Evolutionary conservation across 2,113 vertebrate genomes (phyloP).

Genomic region (Talpa occidentalis): DNA sequence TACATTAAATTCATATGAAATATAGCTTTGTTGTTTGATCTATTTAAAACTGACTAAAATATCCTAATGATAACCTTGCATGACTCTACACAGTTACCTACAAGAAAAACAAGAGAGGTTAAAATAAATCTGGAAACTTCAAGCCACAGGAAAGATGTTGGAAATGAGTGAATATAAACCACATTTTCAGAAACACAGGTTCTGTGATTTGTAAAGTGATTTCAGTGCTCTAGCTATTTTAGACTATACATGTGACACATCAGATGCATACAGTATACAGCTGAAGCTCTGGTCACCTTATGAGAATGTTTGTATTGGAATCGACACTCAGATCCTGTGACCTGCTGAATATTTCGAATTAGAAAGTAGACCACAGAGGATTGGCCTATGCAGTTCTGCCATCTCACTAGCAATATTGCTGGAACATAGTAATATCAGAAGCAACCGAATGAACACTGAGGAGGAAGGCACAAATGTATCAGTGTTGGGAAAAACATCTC

Average conservation of each 20-base stretch:
- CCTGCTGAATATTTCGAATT: not conserved
- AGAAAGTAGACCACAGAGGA: not conserved
- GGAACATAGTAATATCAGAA: not conserved
- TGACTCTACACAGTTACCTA: not conserved
- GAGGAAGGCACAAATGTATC: not conserved
- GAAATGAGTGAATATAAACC: not conserved
- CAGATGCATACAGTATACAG: not conserved
- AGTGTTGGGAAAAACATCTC: not conserved
- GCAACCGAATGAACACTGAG: not conserved
- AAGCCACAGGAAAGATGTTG: not conserved
- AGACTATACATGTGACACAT: not conserved
- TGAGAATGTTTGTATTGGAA: conserved; percentile 8
- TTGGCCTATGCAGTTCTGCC: not conserved
- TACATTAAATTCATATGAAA: conserved; percentile 75
- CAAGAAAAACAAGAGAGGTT: not conserved
- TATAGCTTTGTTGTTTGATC: conserved; percentile 19
- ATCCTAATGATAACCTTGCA: not conserved
- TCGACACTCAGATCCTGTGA: not conserved
- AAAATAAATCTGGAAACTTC: not conserved
- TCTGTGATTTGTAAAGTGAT: not conserved
- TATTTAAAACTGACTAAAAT: conserved; percentile 46
- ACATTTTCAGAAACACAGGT: not conserved
- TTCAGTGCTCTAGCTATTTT: not conserved
- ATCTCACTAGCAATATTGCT: not conserved
- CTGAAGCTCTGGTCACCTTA: not conserved